Evolutionary conservation across 2,113 vertebrate genomes (phyloP), one percentile per base, ranked within the genome.

Genomic region (Cyprinus carpio): DNA sequence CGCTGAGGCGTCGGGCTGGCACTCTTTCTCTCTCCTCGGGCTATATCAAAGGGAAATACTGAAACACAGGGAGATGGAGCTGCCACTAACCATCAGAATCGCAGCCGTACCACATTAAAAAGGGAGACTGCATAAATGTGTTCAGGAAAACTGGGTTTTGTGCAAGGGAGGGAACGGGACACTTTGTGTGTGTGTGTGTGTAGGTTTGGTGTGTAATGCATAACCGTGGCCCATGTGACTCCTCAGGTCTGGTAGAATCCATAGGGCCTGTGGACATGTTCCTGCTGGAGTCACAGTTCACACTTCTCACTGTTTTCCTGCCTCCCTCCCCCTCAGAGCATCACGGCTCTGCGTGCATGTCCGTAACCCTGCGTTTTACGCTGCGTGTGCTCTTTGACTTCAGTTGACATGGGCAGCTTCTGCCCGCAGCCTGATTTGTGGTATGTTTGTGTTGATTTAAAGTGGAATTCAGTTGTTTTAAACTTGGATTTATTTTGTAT

Each of bases 51-150:
- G 84, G 43, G 60, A 72, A 67, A 84, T 89, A 85, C 87, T 84
- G 46, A 88, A 92, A 91, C 23, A 8, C 80, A 76, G 75, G 82
- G 89, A 64, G 91, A 91, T 87, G 74, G 91, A 91, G 88, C 87
- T 93, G 93, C 91, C 90, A 91, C 88, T 71, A 89, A 90, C 84
- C 84, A 93, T 93, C 88, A 92, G 85, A 88, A 64, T 76, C 72
- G 88, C 80, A 79, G 76, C 74, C 49, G 83, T 87, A 82, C 54
- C 77, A 81, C 75, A 37, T 79, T 43, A 78, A 83, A 75, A 85
- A 64, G 15, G 46, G 34, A 75, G 78, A 51, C 62, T 64, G 43
- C 71, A 16, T 84, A 76, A 74, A 85, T 85, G 85, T 69, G 80
- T 84, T 79, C 67, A 69, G 74, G 74, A 80, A 76, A 72, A 75